Base-by-base conservation (phyloP, 2,888 invertebrate genomes). In the Rotaria magnacalcarata region DNA sequence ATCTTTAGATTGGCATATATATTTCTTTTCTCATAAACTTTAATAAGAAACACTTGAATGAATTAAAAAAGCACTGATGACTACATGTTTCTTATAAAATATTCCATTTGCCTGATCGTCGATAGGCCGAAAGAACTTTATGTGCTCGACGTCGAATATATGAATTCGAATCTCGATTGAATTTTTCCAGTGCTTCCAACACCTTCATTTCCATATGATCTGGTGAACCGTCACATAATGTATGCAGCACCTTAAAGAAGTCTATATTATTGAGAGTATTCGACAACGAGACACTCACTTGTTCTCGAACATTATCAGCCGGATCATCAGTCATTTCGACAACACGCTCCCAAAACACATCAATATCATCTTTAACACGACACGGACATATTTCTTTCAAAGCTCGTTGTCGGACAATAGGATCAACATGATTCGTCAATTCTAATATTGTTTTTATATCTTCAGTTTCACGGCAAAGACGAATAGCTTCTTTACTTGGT, bases 301-400 rank as follows among this genome's bases (percentile, higher is more conserved):
- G 89, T 85, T 88, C 88, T 87, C 90, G 88, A 58, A 90, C 90
- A 84, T 88, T 89, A 19, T 87, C 86, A 14, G 88, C 89, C 47
- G 89, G 88, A 87, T 90, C 90, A 52, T 89, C 87, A 0, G 89
- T 87, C 90, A 90, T 90, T 87, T 89, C 89, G 50, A 90, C 86
- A 1, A 90, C 90, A 58, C 90, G 87, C 14, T 88, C 88, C 90
- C 90, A 90, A 88, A 90, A 90, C 50, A 89, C 89, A 11, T 88
- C 87, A 19, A 90, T 88, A 87, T 90, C 90, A 27, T 88, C 87
- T 87, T 90, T 89, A n/a, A 90, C 90, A 74, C 90, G 88, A 88
- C 90, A 90, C 1, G 90, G 90, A 87, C 90, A 90, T 89, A 90
- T 90, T 88, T 90, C 90, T 84, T 87, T 84, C n/a, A 90, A 88